Evolutionary conservation across 1,140 invertebrate species (phyloP).

Genomic region (Cotesia vestalis): DNA sequence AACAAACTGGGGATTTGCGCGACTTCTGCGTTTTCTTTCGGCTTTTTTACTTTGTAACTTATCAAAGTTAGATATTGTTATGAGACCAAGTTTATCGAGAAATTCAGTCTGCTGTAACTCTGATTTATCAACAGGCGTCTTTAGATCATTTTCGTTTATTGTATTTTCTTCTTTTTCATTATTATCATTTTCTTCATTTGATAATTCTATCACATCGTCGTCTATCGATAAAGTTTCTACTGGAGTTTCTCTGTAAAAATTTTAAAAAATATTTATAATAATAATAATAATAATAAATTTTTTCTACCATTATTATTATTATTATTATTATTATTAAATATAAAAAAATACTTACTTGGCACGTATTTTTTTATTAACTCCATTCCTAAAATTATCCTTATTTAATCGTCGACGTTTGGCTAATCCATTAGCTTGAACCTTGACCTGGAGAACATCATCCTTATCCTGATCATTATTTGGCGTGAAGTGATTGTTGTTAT

Average conservation of each 20-base stretch:
- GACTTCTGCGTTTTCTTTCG: slow-evolving; percentile 67
- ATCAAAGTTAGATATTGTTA: slow-evolving; percentile 58
- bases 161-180: slow-evolving; percentile 35
- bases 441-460: slow-evolving; percentile 36
- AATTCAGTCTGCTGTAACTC: slow-evolving; percentile 50
- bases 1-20: slow-evolving; percentile 68
- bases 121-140: slow-evolving; percentile 33
- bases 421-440: slow-evolving; percentile 45
- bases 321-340: neutral
- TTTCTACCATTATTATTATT: slow-evolving; percentile 6
- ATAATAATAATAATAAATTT: too few relatives aligned
- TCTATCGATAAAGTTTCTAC: slow-evolving; percentile 52
- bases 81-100: slow-evolving; percentile 59
- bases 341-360: slow-evolving; percentile 41
- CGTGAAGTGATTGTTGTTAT: slow-evolving; percentile 53
- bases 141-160: neutral
- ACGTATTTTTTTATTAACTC: slow-evolving; percentile 48
- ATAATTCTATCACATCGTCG: slow-evolving; percentile 53
- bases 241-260: slow-evolving; percentile 42
- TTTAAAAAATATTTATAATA: slow-evolving; percentile 13
- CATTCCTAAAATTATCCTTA: slow-evolving; percentile 55
- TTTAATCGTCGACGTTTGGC: slow-evolving; percentile 38
- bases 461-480: slow-evolving; percentile 48
- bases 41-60: slow-evolving; percentile 66
- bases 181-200: slow-evolving; percentile 44